Evolutionary conservation across 2,888 invertebrate genomes (phyloP).

Genomic region (Melolontha melolontha): DNA sequence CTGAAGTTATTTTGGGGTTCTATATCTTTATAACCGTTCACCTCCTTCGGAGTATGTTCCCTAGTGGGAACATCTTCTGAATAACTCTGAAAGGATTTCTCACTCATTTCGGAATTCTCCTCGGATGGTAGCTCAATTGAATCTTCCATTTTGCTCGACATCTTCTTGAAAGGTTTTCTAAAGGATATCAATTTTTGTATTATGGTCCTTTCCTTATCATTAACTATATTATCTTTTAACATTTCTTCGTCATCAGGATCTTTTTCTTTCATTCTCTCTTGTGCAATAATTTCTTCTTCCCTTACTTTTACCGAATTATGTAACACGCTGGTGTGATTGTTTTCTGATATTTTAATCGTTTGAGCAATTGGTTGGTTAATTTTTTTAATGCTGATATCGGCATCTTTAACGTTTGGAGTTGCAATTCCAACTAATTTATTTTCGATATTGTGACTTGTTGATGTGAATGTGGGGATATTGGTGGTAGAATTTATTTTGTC

Average conservation of each 20-base stretch:
- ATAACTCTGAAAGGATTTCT: too few species aligned
- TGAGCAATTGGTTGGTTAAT: background rate
- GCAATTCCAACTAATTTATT: conserved; percentile 13
- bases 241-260: background rate
- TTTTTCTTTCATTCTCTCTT: background rate
- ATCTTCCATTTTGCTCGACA: background rate
- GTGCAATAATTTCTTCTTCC: background rate
- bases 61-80: too few species aligned
- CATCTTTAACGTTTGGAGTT: conserved; percentile 18
- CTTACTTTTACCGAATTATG: background rate
- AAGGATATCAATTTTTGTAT: conserved; percentile 22
- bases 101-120: background rate
- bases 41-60: too few species aligned
- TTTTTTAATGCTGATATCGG: background rate
- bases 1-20: too few species aligned
- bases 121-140: background rate
- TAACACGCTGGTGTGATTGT: background rate
- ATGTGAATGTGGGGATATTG: background rate
- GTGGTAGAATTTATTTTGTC: background rate
- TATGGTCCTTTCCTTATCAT: background rate
- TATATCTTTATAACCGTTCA: too few species aligned
- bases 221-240: background rate
- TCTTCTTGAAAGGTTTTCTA: conserved; percentile 17
- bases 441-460: conserved; percentile 1
- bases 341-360: background rate